Conservation (phyloP, 2,888 invertebrate species). For the Limnephilus marmoratus region DNA sequence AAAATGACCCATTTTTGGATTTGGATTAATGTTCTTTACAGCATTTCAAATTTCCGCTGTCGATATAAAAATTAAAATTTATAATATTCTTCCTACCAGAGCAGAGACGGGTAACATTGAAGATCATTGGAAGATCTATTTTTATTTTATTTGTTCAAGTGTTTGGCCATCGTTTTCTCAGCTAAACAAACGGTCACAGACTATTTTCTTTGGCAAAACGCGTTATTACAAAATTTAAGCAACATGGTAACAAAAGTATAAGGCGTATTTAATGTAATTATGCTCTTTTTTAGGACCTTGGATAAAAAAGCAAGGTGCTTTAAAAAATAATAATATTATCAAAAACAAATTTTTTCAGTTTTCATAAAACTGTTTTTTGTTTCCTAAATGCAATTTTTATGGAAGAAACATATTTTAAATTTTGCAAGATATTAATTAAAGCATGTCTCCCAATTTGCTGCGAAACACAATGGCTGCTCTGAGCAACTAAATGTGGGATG, state of each 20-base stretch:
- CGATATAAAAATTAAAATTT: too few relatives aligned
- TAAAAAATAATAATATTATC: not conserved
- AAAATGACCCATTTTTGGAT: too few relatives aligned
- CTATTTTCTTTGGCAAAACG: not conserved
- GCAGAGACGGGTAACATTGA: not conserved
- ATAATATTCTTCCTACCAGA: not conserved
- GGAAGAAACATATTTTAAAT: too few relatives aligned
- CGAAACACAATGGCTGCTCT: too few relatives aligned
- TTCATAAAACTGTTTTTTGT: not conserved
- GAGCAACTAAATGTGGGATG: too few relatives aligned
- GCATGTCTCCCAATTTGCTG: too few relatives aligned
- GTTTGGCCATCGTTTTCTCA: not conserved
- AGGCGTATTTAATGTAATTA: not conserved
- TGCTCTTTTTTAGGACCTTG: not conserved
- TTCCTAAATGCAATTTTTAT: not conserved
- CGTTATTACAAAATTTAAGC: not conserved
- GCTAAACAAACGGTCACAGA: not conserved
- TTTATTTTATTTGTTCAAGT: constrained; percentile 15
- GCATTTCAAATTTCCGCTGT: too few relatives aligned
- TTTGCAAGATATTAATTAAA: too few relatives aligned
- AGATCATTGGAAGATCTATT: not conserved
- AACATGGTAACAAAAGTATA: not conserved
- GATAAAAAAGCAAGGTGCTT: not conserved
- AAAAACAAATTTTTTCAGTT: not conserved
- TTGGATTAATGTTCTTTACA: too few relatives aligned